Evolutionary conservation across 2,888 invertebrate genomes (phyloP).

Genomic region (Sarcophaga variegata): DNA sequence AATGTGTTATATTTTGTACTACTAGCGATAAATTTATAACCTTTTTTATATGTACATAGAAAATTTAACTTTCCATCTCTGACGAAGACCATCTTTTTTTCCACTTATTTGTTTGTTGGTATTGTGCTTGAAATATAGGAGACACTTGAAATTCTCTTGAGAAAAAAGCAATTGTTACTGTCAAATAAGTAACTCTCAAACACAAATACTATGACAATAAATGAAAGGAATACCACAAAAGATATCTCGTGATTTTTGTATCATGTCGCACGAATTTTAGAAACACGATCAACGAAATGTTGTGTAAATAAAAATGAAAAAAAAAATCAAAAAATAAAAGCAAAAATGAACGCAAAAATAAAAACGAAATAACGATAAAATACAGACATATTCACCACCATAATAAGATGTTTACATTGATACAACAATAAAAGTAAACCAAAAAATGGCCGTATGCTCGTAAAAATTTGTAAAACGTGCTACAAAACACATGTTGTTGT

Average conservation of each 20-base stretch:
- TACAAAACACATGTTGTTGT: slow-evolving; percentile 60
- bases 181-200: slow-evolving; percentile 33
- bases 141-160: slow-evolving; percentile 45
- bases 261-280: slow-evolving; percentile 56
- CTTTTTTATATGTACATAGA: too few species aligned
- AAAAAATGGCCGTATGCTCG: slow-evolving; percentile 48
- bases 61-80: too few species aligned
- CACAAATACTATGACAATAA: slow-evolving; percentile 10
- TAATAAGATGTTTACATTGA: slow-evolving; percentile 48
- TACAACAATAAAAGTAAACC: slow-evolving; percentile 48
- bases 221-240: neutral
- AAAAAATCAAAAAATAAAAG: neutral
- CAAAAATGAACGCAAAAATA: slow-evolving; percentile 5
- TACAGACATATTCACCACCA: slow-evolving; percentile 30
- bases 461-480: slow-evolving; percentile 60
- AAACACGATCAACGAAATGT: slow-evolving; percentile 51
- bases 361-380: neutral
- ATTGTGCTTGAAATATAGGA: slow-evolving; percentile 9
- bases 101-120: neutral
- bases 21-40: too few species aligned
- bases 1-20: too few species aligned
- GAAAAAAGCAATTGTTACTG: slow-evolving; percentile 39
- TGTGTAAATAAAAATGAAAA: slow-evolving; percentile 6
- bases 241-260: slow-evolving; percentile 21
- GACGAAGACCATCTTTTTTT: neutral